Evolutionary conservation across 2,888 invertebrate species (phyloP), one percentile per base, ranked within the genome.

Genomic region (Melikaiella ostensackeni): DNA sequence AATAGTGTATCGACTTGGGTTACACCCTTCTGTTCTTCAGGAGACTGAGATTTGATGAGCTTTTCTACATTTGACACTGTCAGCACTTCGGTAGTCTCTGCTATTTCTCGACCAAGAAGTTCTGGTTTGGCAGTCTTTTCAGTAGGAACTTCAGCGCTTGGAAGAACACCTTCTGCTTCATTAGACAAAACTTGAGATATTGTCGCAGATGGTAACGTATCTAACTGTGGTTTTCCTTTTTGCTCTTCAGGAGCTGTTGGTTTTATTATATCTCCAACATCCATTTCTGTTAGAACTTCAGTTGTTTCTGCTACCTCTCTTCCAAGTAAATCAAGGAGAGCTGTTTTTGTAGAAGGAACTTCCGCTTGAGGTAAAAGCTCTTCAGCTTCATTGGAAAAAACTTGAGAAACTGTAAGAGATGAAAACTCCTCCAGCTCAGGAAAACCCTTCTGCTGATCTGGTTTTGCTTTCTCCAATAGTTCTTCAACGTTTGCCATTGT

Each of bases 241-340:
- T 81, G 79, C 74, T 63, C 64, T 21, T 76, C 82, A 19, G 86
- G 86, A 13, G 74, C n/a, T 21, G 38, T 77, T 8, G 80, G 42
- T 62, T 80, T 77, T 7, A 35, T 63, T 0, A 87, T 46, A 50
- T 87, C 85, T 46, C 82, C 83, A 0, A 84, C 85, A 33, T 83
- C 87, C 0, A 84, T 76, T 64, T 88, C 79, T 0, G 88, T 83
- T 66, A 88, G 27, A 2, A 89, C 78, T 77, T 89, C 85, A 33
- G 79, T 81, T 76, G 90, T 90, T 85, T 92, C 88, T n/a, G 91
- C 91, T 55, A 90, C 87, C 85, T 92, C 91, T 82, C 90, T 87
- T 21, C 89, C 88, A 74, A 88, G 85, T 33, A 93, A 81, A 75
- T 79, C 77, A 78, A 79, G 27, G 74, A 73, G 13, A 16, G 86